phyloP scores from a whole-genome alignment of 2,888 invertebrate species.

The Dynastes grantii region DNA sequence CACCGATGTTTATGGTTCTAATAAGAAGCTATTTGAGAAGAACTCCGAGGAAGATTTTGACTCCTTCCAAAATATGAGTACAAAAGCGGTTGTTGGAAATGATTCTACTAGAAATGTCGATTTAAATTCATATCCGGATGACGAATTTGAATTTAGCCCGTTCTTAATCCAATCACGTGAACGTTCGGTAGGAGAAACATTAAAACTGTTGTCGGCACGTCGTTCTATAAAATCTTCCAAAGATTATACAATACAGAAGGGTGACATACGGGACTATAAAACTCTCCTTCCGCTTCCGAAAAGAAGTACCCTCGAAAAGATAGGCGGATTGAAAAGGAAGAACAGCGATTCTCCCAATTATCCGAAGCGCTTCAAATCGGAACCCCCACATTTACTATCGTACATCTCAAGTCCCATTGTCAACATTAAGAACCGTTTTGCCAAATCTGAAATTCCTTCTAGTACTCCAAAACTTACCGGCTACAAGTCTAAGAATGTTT shows the following conservation, averaged over 20 bases:
- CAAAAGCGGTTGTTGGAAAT: constrained; percentile 63
- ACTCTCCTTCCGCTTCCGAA: constrained; percentile 21
- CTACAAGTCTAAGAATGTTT: constrained; percentile 62
- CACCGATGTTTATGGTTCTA: constrained; percentile 42
- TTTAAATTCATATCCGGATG: constrained; percentile 55
- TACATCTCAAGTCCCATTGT: constrained; percentile 64
- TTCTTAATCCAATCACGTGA: constrained; percentile 60
- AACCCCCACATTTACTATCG: constrained; percentile 60
- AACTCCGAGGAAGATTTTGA: constrained; percentile 44
- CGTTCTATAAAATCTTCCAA: constrained; percentile 53
- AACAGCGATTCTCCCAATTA: constrained; percentile 61
- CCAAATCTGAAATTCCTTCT: constrained; percentile 57
- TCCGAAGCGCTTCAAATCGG: constrained; percentile 59
- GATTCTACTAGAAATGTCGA: constrained; percentile 64
- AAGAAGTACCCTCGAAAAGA: constrained; percentile 28
- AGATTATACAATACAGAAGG: constrained; percentile 50
- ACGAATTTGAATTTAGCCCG: constrained; percentile 56
- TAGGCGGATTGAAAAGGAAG: constrained; percentile 63
- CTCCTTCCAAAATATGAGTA: constrained; percentile 60
- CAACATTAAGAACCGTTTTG: constrained; percentile 61
- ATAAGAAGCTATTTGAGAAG: constrained; percentile 15
- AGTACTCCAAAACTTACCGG: constrained; percentile 66
- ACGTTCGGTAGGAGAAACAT: constrained; percentile 61
- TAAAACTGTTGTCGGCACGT: constrained; percentile 58
- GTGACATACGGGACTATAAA: constrained; percentile 50